These are phyloP conservation scores for Cetonia aurata DNA, from an alignment of 2,888 invertebrate species.

Conservation along the genomic window DNA sequence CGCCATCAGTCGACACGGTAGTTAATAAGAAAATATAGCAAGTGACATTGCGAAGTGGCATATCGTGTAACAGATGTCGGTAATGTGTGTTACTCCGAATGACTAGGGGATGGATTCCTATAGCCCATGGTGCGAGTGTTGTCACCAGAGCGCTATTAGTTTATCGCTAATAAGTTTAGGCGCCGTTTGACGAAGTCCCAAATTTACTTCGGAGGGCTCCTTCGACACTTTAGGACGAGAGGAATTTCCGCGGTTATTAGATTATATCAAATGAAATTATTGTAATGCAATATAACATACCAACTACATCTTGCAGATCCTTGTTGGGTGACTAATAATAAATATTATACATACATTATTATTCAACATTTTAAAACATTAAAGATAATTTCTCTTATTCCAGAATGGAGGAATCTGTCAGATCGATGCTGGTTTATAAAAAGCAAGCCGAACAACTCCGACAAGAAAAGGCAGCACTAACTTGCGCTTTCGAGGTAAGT, in stretches of 20 bases:
- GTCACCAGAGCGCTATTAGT: constrained; percentile 40
- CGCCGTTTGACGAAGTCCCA: constrained; percentile 37
- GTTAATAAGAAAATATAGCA: constrained; percentile 47
- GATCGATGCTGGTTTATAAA: constrained; percentile 80
- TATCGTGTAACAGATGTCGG: constrained; percentile 47
- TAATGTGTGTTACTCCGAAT: constrained; percentile 43
- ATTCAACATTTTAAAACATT: too few species aligned
- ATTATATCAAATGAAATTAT: constrained; percentile 26
- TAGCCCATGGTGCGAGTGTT: constrained; percentile 20
- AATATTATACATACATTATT: too few species aligned
- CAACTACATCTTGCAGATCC: neutral
- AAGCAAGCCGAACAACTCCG: constrained; percentile 80
- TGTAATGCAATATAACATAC: neutral
- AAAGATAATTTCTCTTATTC: constrained; percentile 57
- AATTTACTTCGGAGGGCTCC: constrained; percentile 32
- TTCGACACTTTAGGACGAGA: constrained; percentile 8
- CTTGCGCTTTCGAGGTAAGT: constrained; percentile 80
- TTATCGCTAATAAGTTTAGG: constrained; percentile 42
- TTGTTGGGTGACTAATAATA: too few species aligned
- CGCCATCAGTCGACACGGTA: constrained; percentile 41
- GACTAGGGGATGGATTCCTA: constrained; percentile 37
- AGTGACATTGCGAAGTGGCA: constrained; percentile 45
- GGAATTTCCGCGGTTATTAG: constrained; percentile 16
- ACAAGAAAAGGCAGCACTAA: constrained; percentile 79
- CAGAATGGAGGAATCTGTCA: constrained; percentile 85